Evolutionary conservation across 2,888 invertebrate species (phyloP).

Genomic region (Trichacis sp.): DNA sequence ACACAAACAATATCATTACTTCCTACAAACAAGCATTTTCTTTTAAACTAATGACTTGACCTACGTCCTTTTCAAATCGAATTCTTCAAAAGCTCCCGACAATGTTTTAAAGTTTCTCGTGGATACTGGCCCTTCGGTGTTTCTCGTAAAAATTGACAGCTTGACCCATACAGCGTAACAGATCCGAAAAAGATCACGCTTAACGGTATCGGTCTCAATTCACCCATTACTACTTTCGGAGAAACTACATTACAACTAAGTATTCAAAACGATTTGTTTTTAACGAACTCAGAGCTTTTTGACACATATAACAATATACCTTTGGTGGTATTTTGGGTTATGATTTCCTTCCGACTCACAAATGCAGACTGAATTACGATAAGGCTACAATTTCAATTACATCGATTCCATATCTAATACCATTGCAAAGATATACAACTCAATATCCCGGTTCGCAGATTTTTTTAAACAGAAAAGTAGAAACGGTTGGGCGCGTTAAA

Average conservation of each 20-base stretch:
- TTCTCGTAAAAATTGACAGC: constrained; percentile 15
- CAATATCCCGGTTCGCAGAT: too few relatives aligned
- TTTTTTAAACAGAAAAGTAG: too few relatives aligned
- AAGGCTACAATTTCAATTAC: too few relatives aligned
- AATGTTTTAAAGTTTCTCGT: constrained; percentile 16
- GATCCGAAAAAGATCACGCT: constrained; percentile 12
- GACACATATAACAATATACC: constrained; percentile 5
- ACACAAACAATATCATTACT: too few relatives aligned
- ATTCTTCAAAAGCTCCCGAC: too few relatives aligned
- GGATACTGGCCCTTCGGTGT: too few relatives aligned
- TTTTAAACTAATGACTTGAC: too few relatives aligned
- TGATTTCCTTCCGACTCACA: background rate
- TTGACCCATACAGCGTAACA: background rate
- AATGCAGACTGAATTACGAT: constrained; percentile 11
- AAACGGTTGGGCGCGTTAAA: too few relatives aligned
- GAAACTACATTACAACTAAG: background rate
- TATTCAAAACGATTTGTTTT: background rate
- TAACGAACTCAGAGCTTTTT: constrained; percentile 2
- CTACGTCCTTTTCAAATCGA: too few relatives aligned
- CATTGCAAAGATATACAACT: too few relatives aligned
- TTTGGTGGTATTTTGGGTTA: constrained; percentile 7
- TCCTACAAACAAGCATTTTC: too few relatives aligned
- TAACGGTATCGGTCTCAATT: constrained; percentile 16
- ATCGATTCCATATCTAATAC: too few relatives aligned
- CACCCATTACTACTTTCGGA: constrained; percentile 15